Percentiles rank a stretch among this genome's conserved stretches.
phyloP scores from a whole-genome alignment of 2,113 vertebrate species.

The Limanda limanda region DNA sequence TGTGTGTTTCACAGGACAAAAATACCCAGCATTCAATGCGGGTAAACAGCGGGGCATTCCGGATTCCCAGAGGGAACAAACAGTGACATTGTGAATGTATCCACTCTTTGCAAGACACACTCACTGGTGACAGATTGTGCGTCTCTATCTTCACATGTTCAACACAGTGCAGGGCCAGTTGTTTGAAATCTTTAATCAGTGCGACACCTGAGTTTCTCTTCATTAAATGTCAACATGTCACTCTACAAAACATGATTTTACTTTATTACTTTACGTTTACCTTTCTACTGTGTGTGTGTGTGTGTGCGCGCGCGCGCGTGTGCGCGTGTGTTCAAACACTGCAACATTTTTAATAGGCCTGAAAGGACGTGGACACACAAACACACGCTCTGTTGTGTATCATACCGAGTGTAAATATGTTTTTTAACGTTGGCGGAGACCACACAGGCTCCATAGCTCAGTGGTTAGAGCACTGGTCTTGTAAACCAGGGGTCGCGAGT shows the following conservation, averaged over 20 bases:
- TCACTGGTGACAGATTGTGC: too few relatives aligned
- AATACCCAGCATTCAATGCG: too few relatives aligned
- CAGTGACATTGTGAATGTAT: too few relatives aligned
- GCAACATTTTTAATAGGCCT: conserved; percentile 6
- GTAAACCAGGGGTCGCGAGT: conserved; percentile 74
- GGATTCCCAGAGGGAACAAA: too few relatives aligned
- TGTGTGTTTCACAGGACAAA: too few relatives aligned
- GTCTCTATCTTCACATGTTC: too few relatives aligned
- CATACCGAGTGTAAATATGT: too few relatives aligned
- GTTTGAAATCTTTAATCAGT: not conserved
- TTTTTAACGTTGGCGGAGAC: rapidly evolving
- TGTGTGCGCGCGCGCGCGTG: conserved; percentile 12
- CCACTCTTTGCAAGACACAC: too few relatives aligned
- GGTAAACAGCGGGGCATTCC: too few relatives aligned
- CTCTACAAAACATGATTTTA: too few relatives aligned
- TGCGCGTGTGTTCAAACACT: not conserved
- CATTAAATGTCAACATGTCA: not conserved
- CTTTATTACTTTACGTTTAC: not conserved
- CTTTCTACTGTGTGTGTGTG: conserved; percentile 3
- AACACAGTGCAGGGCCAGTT: too few relatives aligned
- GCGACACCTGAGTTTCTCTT: not conserved
- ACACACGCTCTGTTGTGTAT: too few relatives aligned
- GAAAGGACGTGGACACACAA: conserved; percentile 16
- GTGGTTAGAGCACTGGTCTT: conserved; percentile 55
- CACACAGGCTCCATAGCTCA: conserved; percentile 69